Conservation (phyloP, 2,888 invertebrate species). For the Timema cristinae region DNA sequence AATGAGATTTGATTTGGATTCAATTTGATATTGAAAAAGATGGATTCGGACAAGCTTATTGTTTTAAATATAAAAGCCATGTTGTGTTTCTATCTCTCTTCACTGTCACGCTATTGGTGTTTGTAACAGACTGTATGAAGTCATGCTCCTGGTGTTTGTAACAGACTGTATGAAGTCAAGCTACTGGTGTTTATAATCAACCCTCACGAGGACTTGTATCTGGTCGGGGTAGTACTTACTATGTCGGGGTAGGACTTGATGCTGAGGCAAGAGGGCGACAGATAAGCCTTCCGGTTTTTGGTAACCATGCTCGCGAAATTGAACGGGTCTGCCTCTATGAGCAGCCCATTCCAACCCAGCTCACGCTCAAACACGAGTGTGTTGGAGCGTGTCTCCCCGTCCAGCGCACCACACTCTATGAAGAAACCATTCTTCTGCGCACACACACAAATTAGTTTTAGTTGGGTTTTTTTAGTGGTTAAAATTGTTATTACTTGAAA, state of each 20-base stretch:
- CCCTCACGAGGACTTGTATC: no score
- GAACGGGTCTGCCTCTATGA: constrained; percentile 51
- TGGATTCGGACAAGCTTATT: no score
- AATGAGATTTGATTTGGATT: no score
- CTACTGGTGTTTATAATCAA: no score
- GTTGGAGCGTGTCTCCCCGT: constrained; percentile 53
- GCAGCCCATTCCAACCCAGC: constrained; percentile 48
- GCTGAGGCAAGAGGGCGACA: constrained; percentile 50
- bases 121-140: no score
- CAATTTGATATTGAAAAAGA: no score
- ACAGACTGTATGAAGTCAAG: no score
- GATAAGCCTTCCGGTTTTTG: constrained; percentile 47
- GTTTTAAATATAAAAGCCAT: no score
- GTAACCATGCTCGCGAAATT: constrained; percentile 46
- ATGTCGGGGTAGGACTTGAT: constrained; percentile 43
- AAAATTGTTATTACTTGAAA: background rate
- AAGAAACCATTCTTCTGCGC: constrained; percentile 49
- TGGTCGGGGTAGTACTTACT: constrained; percentile 37
- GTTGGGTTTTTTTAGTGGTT: constrained; percentile 6
- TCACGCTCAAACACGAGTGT: constrained; percentile 49
- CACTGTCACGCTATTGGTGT: no score
- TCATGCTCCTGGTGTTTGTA: no score
- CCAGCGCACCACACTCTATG: constrained; percentile 53
- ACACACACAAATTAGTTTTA: constrained; percentile 24
- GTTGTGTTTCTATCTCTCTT: no score